A percentile compares a stretch with the other conserved stretches of the same genome.
phyloP scores from a whole-genome alignment of 2,888 invertebrate species.

The Melangyna quadrimaculata region DNA sequence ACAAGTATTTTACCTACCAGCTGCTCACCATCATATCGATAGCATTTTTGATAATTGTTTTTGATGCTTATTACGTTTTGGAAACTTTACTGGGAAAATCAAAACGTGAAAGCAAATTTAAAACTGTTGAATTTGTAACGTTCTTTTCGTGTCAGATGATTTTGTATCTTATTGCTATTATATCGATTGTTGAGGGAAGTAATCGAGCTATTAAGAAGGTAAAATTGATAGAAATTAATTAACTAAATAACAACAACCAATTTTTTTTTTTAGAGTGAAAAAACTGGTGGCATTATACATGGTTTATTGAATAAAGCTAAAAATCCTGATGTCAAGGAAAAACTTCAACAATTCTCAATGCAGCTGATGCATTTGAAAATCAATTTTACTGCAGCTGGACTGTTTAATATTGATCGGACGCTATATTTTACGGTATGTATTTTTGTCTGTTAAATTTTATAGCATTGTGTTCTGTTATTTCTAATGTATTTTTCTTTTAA shows the following conservation, averaged over 20 bases:
- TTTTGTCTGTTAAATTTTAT: not conserved
- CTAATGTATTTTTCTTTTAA: slow-evolving; percentile 6
- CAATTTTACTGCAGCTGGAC: slow-evolving; percentile 80
- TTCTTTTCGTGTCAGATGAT: slow-evolving; percentile 81
- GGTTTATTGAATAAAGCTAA: slow-evolving; percentile 78
- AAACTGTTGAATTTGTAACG: slow-evolving; percentile 79
- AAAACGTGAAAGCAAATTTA: slow-evolving; percentile 79
- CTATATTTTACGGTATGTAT: slow-evolving; percentile 80
- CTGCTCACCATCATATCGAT: slow-evolving; percentile 80
- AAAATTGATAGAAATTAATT: not conserved
- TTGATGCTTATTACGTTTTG: slow-evolving; percentile 80
- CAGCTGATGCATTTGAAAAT: slow-evolving; percentile 80
- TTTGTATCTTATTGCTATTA: slow-evolving; percentile 79
- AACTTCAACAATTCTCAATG: slow-evolving; percentile 79
- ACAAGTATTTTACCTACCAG: slow-evolving; percentile 81
- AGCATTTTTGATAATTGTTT: slow-evolving; percentile 80
- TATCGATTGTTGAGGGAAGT: slow-evolving; percentile 80
- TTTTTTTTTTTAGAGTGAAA: slow-evolving; percentile 75
- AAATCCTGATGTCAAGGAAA: slow-evolving; percentile 77
- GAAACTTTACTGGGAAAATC: slow-evolving; percentile 79
- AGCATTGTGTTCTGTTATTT: not conserved
- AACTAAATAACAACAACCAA: not conserved
- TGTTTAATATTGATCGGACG: slow-evolving; percentile 80
- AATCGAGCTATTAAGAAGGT: slow-evolving; percentile 80
- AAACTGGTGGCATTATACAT: slow-evolving; percentile 79